Evolutionary conservation across 2,113 vertebrate species (phyloP).

Genomic region (Sturnus vulgaris): DNA sequence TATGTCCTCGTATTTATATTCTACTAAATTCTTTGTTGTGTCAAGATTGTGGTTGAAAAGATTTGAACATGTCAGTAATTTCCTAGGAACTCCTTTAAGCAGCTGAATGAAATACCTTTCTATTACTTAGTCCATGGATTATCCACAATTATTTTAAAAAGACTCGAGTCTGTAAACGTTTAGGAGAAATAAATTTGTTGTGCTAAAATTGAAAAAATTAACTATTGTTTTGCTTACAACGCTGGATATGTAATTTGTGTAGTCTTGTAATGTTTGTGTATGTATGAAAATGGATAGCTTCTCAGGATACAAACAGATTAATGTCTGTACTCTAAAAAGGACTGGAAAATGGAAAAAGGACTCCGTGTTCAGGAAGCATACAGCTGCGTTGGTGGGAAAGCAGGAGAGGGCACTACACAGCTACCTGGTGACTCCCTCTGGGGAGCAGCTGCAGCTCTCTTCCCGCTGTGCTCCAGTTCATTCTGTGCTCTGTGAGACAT

Average conservation of each 20-base stretch:
- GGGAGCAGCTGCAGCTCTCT: not conserved
- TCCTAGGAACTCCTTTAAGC: constrained; percentile 38
- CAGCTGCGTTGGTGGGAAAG: not conserved
- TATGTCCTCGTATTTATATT: not conserved
- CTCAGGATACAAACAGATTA: not conserved
- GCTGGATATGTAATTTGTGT: not conserved
- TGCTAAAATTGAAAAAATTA: not conserved
- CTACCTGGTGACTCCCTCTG: not conserved
- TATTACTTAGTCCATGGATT: not conserved
- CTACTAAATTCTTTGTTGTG: not conserved
- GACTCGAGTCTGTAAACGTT: not conserved
- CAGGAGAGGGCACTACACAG: not conserved
- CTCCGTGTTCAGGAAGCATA: fast-evolving
- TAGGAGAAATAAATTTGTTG: not conserved
- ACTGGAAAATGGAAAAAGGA: not conserved
- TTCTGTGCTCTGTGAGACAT: not conserved
- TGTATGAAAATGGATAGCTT: not conserved
- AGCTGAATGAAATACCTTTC: constrained; percentile 44
- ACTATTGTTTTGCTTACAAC: not conserved
- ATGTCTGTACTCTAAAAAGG: not conserved
- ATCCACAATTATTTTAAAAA: not conserved
- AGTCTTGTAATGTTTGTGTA: not conserved
- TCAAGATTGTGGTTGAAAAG: not conserved
- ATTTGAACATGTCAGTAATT: constrained; percentile 17
- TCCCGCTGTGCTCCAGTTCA: not conserved